These are phyloP conservation scores for Scaptomyza polygonia DNA, from an alignment of 2,888 invertebrate genomes.

Conservation along the genomic window DNA sequence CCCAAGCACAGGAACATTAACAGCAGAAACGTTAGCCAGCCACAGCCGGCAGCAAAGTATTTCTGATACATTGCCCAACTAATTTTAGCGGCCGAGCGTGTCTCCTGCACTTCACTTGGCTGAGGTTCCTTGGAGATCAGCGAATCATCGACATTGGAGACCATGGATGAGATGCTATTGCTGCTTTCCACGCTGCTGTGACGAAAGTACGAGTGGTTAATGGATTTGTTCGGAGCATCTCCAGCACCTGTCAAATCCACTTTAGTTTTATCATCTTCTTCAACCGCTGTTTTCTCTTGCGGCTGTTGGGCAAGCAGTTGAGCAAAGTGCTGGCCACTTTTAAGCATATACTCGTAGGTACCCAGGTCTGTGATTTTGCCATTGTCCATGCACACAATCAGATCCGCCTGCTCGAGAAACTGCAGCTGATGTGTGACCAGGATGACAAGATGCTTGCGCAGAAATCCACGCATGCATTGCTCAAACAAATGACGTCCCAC, in stretches of 20 bases:
- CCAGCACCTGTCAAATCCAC: constrained; percentile 17
- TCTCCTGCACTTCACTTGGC: constrained; percentile 85
- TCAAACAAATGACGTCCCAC: constrained; percentile 96
- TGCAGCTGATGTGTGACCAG: constrained; percentile 94
- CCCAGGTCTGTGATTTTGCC: constrained; percentile 85
- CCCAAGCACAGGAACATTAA: constrained; percentile 87
- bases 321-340: constrained; percentile 91
- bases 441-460: constrained; percentile 89
- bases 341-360: constrained; percentile 89
- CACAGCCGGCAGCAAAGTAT: constrained; percentile 90
- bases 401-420: constrained; percentile 89
- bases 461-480: constrained; percentile 83
- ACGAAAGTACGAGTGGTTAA: constrained; percentile 45
- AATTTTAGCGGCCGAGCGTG: constrained; percentile 87
- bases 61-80: constrained; percentile 87
- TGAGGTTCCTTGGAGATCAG: constrained; percentile 47
- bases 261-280: constrained; percentile 20
- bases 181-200: constrained; percentile 79
- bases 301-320: constrained; percentile 87
- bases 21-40: constrained; percentile 86
- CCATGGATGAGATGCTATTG: constrained; percentile 83
- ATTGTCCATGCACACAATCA: constrained; percentile 83
- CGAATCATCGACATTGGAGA: constrained; percentile 83
- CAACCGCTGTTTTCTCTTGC: constrained; percentile 47
- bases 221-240: background rate